phyloP scores from a whole-genome alignment of 37 sponge, comb jelly and placozoan genomes.

The Crambe crambe region DNA sequence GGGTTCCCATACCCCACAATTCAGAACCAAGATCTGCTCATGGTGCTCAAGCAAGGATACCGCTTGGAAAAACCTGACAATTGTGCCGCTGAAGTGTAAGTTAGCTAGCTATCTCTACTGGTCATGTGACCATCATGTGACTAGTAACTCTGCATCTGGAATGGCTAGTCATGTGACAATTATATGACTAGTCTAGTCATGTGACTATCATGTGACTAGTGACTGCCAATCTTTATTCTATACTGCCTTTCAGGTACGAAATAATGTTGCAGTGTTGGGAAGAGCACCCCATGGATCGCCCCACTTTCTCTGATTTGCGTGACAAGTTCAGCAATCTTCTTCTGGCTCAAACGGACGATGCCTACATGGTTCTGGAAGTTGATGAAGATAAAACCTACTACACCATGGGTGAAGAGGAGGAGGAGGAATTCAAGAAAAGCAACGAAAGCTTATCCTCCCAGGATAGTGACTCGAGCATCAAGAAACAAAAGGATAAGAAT shows the following conservation, averaged over 20 bases:
- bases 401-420: slow-evolving; percentile 22
- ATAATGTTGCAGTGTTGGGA: slow-evolving; percentile 67
- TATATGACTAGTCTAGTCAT: not conserved
- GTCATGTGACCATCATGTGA: not conserved
- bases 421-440: not conserved
- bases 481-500: not conserved
- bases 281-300: slow-evolving; percentile 34
- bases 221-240: not conserved
- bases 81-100: slow-evolving; percentile 74
- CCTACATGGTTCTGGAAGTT: slow-evolving; percentile 54
- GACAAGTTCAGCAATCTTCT: slow-evolving; percentile 41
- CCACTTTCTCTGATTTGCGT: slow-evolving; percentile 46
- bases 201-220: not conserved
- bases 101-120: not conserved
- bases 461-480: slow-evolving; percentile 11
- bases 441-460: not conserved
- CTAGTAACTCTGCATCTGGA: too few species aligned
- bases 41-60: slow-evolving; percentile 43
- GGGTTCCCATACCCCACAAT: slow-evolving; percentile 69
- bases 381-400: slow-evolving; percentile 52
- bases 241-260: slow-evolving; percentile 28
- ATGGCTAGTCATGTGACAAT: not conserved
- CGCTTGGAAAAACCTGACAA: slow-evolving; percentile 68
- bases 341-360: not conserved
- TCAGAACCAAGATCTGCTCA: slow-evolving; percentile 32